Evolutionary conservation across 2,888 invertebrate genomes (phyloP).

Genomic region (Anthophora plumipes): DNA sequence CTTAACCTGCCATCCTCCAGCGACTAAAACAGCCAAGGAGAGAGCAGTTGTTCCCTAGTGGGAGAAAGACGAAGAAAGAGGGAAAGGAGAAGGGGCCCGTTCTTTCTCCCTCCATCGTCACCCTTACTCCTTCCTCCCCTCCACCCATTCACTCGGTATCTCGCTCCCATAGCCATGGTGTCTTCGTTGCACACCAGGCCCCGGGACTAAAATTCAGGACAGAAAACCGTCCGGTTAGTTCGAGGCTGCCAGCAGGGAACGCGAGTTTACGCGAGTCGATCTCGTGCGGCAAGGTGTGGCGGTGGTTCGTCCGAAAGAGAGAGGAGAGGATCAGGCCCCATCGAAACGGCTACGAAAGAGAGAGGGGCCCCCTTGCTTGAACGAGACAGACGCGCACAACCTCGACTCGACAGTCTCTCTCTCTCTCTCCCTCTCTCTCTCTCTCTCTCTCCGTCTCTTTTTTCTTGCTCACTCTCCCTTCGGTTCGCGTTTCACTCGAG

Average conservation of each 20-base stretch:
- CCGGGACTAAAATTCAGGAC: slow-evolving; percentile 78
- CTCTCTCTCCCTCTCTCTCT: slow-evolving; percentile 19
- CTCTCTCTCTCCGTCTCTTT: slow-evolving; percentile 16
- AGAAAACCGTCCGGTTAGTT: slow-evolving; percentile 74
- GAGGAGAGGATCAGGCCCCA: slow-evolving; percentile 57
- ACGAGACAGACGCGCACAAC: slow-evolving; percentile 43
- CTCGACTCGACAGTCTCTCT: slow-evolving; percentile 37
- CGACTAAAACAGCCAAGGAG: slow-evolving; percentile 52
- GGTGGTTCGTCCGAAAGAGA: slow-evolving; percentile 68
- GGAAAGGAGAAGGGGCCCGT: slow-evolving; percentile 49
- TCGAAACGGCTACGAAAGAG: slow-evolving; percentile 59
- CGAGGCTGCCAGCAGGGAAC: slow-evolving; percentile 57
- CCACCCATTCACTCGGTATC: slow-evolving; percentile 19
- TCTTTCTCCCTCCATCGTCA: slow-evolving; percentile 28
- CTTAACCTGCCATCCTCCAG: slow-evolving; percentile 67
- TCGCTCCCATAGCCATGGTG: not conserved
- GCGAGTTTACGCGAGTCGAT: slow-evolving; percentile 74
- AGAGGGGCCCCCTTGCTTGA: slow-evolving; percentile 47
- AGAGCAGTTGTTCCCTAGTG: slow-evolving; percentile 7
- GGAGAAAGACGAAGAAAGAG: slow-evolving; percentile 50
- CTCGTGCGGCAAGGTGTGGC: slow-evolving; percentile 77
- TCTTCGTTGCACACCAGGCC: slow-evolving; percentile 23
- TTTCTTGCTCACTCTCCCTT: slow-evolving; percentile 53
- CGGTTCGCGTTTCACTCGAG: slow-evolving; percentile 63
- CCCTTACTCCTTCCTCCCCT: too few species aligned